Evolutionary conservation across 2,797 vertebrate genomes (phyloP).

Genomic region (Chaunax sp.): DNA sequence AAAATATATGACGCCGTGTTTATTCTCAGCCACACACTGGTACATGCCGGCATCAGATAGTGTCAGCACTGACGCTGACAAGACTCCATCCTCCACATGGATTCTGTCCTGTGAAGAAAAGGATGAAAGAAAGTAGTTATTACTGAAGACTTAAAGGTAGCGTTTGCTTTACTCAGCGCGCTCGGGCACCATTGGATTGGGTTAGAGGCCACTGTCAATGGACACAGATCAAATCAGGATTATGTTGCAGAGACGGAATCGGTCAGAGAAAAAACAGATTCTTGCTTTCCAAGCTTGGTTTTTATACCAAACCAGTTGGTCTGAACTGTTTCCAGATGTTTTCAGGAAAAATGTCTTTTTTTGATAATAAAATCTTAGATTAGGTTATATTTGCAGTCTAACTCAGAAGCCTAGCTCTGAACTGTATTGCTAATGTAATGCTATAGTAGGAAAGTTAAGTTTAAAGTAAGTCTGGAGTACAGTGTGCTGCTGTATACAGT

Average conservation of each 20-base stretch:
- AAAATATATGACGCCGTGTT: slow-evolving; percentile 93
- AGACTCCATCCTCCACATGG: slow-evolving; percentile 92
- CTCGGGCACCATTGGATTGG: slow-evolving; percentile 36
- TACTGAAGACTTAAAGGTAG: slow-evolving; percentile 45
- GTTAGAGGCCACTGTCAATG: slow-evolving; percentile 38
- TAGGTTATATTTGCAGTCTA: slow-evolving; percentile 14
- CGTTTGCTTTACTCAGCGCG: slow-evolving; percentile 43
- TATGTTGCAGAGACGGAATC: slow-evolving; percentile 31
- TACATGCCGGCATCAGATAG: slow-evolving; percentile 95
- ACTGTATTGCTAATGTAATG: no score
- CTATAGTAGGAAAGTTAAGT: slow-evolving; percentile 12
- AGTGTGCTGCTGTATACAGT: slow-evolving; percentile 51
- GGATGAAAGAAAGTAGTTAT: slow-evolving; percentile 65
- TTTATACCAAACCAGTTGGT: not conserved
- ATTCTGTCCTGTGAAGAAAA: slow-evolving; percentile 88
- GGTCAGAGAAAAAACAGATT: slow-evolving; percentile 28
- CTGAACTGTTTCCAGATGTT: not conserved
- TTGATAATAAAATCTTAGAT: slow-evolving; percentile 9
- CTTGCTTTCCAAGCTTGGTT: slow-evolving; percentile 23
- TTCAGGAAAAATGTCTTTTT: not conserved
- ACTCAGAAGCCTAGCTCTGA: not conserved
- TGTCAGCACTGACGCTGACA: slow-evolving; percentile 89
- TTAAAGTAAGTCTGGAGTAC: slow-evolving; percentile 51
- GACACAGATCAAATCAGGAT: slow-evolving; percentile 53
- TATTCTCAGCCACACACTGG: slow-evolving; percentile 97